These are phyloP conservation scores for Mustela nigripes DNA, from an alignment of 2,113 vertebrate species.

Conservation along the genomic window DNA sequence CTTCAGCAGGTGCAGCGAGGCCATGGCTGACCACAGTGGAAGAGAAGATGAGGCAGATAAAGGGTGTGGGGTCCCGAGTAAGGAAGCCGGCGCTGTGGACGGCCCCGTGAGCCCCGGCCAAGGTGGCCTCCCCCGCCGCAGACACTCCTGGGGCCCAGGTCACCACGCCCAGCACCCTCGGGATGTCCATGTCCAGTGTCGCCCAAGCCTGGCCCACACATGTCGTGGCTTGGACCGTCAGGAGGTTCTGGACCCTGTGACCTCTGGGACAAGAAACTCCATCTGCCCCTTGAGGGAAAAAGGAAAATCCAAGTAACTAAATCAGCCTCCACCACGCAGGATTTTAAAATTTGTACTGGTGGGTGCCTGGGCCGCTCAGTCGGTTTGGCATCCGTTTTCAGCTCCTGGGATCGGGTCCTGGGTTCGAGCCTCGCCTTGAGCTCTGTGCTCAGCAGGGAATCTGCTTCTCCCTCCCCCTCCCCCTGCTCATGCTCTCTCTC, in stretches of 20 bases:
- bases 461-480: not conserved
- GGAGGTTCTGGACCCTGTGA: not conserved
- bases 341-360: not conserved
- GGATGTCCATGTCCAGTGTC: too few species aligned
- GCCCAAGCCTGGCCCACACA: not conserved
- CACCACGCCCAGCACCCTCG: accelerated
- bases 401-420: not conserved
- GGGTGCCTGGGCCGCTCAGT: not conserved
- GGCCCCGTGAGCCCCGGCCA: accelerated
- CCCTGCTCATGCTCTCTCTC: not conserved
- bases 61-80: not conserved
- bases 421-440: not conserved
- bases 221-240: not conserved
- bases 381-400: not conserved
- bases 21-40: accelerated
- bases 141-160: not conserved
- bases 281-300: not conserved
- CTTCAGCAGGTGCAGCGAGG: too few species aligned
- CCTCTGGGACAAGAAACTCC: not conserved
- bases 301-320: not conserved
- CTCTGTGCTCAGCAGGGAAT: not conserved
- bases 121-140: not conserved
- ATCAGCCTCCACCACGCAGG: not conserved
- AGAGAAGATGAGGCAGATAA: accelerated
- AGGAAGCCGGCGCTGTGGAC: not conserved